Evolutionary conservation across 2,113 vertebrate genomes (phyloP).

Genomic region (Heterotis niloticus): DNA sequence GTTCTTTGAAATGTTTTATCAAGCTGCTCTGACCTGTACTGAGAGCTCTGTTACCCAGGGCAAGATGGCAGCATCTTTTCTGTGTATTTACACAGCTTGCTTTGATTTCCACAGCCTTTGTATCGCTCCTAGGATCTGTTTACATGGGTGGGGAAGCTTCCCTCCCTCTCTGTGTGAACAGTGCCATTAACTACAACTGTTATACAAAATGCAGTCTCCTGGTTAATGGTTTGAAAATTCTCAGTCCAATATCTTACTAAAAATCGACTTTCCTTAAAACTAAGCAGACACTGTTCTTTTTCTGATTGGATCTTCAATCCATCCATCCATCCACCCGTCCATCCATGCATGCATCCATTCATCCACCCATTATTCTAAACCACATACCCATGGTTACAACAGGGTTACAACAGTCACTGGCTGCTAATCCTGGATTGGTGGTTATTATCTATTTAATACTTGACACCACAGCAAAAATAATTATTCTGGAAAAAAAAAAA

Average conservation of each 20-base stretch:
- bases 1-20: not conserved
- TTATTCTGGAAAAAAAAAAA: too few species aligned
- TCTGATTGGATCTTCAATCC: not conserved
- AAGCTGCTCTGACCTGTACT: not conserved
- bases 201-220: not conserved
- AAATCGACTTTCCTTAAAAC: too few species aligned
- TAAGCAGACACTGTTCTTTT: not conserved
- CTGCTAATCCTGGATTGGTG: too few species aligned
- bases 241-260: too few species aligned
- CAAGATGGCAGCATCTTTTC: not conserved
- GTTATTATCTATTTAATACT: too few species aligned
- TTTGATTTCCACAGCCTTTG: not conserved
- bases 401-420: too few species aligned
- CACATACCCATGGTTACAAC: too few species aligned
- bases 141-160: slow-evolving; percentile 1
- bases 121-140: not conserved
- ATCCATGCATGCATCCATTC: too few species aligned
- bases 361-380: too few species aligned
- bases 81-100: not conserved
- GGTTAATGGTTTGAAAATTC: not conserved
- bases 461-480: too few species aligned
- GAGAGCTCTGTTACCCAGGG: not conserved
- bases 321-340: too few species aligned
- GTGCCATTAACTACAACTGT: not conserved
- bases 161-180: not conserved